phyloP scores from a whole-genome alignment of 2,797 vertebrate species.

The Eulemur albifrons region DNA sequence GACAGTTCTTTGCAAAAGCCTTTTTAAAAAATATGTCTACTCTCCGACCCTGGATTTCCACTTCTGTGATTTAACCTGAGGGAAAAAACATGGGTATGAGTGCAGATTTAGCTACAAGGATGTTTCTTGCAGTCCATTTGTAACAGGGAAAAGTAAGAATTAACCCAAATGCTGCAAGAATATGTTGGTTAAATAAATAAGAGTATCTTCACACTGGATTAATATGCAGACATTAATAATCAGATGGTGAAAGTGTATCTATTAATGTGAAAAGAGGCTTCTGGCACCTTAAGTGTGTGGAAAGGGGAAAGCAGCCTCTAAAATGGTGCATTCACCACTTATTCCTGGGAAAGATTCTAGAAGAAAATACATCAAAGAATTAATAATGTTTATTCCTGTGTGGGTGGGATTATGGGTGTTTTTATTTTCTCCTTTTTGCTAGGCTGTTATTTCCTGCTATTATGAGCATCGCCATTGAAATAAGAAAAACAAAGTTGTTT shows the following conservation, averaged over 20 bases:
- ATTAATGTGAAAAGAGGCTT: neutral
- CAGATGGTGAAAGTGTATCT: neutral
- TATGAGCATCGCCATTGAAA: neutral
- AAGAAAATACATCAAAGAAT: constrained; percentile 53
- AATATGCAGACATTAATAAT: constrained; percentile 6
- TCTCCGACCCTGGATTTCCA: constrained; percentile 29
- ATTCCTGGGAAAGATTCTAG: constrained; percentile 21
- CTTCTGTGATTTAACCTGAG: constrained; percentile 32
- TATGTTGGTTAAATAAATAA: neutral
- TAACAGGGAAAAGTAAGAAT: constrained; percentile 34
- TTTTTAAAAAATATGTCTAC: constrained; percentile 5
- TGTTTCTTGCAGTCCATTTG: neutral
- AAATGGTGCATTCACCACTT: neutral
- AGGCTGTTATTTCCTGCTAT: constrained; percentile 39
- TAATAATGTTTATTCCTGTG: constrained; percentile 17
- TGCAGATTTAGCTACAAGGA: neutral
- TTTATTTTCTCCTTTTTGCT: constrained; percentile 58
- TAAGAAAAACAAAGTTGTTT: constrained; percentile 48
- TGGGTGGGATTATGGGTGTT: constrained; percentile 20
- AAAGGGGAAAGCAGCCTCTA: neutral
- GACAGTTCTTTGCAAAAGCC: constrained; percentile 44
- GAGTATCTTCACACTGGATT: neutral
- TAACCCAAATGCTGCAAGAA: neutral
- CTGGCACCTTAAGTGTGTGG: neutral
- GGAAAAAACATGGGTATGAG: neutral